Base-by-base conservation (phyloP, 2,113 vertebrate species). In the Epinephelus cyanopodus region DNA sequence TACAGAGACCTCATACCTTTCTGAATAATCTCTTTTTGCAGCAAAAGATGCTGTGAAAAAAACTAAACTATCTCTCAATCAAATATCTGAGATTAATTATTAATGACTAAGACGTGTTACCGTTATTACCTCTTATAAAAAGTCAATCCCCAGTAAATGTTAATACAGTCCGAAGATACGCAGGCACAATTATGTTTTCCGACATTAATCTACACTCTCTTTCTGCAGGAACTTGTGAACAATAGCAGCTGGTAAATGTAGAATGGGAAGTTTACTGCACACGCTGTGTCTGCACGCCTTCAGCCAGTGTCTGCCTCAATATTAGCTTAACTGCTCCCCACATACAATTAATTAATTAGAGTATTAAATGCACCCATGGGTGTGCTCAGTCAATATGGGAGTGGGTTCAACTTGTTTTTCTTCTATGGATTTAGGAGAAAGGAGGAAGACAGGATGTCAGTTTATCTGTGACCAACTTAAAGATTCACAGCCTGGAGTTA, bases 261-360 rank as follows among this genome's bases (percentile, higher is more conserved):
- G 78, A 85, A 64, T 37, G 62, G 47, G 19, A 80, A 52, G 76
- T 74, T 90, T 74, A 64, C 61, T 76, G 54, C 78, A 85, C 80
- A 79, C 66, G 52, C 37, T 64, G 63, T 83, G 64, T 69, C 73
- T 87, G 29, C 50, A 45, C 56, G 82, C 37, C 82, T 79, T 81
- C 50, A 83, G 63, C 67, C 39, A 56, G 33, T 66, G 65, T 81
- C 86, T 84, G 73, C 70, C 48, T 80, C 50, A 80, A 64, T 88
- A 89, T 86, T 87, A 82, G 74, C 80, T 93, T 69, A 90, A 90
- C 85, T 83, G 90, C 90, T 91, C 82, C 84, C 79, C 68, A 81
- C 75, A 74, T 86, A 79, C 87, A 87, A 91, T 91, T 89, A 92
- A 92, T 93, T 91, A 90, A 93, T 89, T 61, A 79, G 77, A 77